Conservation (phyloP, 1,140 invertebrate species). For the Drosophila mayri region DNA sequence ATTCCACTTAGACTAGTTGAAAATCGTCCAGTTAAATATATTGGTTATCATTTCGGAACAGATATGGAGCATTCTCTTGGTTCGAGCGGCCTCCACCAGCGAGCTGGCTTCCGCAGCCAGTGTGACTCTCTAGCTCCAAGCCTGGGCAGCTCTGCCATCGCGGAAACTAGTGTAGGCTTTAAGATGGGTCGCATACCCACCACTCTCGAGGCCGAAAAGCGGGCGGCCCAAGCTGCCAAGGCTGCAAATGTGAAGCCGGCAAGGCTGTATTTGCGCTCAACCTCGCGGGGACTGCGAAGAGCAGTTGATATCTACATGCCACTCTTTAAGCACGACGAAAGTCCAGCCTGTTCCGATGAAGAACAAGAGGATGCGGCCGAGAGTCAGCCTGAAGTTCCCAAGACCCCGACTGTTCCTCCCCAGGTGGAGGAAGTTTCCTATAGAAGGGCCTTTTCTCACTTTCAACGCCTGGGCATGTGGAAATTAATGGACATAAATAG, state of each 20-base stretch:
- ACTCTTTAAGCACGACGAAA: background rate
- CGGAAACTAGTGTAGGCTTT: background rate
- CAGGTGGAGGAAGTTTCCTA: conserved; percentile 21
- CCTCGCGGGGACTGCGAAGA: conserved; percentile 12
- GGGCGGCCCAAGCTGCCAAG: conserved; percentile 14
- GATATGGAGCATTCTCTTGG: conserved; percentile 35
- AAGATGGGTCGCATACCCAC: conserved; percentile 4
- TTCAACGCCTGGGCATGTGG: conserved; percentile 16
- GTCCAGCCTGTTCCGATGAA: background rate
- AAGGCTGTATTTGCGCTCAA: conserved; percentile 27
- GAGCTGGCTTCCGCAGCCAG: conserved; percentile 26
- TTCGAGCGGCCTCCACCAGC: conserved; percentile 10
- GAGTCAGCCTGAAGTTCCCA: background rate
- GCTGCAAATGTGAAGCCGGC: conserved; percentile 26
- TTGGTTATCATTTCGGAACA: background rate
- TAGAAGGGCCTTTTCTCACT: conserved; percentile 22
- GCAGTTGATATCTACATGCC: conserved; percentile 49
- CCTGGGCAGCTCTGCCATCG: conserved; percentile 14
- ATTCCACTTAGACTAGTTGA: background rate
- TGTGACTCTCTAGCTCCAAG: conserved; percentile 19
- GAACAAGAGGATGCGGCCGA: background rate
- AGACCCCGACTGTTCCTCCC: background rate
- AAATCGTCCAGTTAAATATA: background rate
- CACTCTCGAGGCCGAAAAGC: background rate
- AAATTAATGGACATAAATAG: background rate